Percentiles rank a stretch among this genome's conserved stretches.
Evolutionary conservation across 2,797 vertebrate species (phyloP).

Genomic region (Cynodonichthys magdalenae): DNA sequence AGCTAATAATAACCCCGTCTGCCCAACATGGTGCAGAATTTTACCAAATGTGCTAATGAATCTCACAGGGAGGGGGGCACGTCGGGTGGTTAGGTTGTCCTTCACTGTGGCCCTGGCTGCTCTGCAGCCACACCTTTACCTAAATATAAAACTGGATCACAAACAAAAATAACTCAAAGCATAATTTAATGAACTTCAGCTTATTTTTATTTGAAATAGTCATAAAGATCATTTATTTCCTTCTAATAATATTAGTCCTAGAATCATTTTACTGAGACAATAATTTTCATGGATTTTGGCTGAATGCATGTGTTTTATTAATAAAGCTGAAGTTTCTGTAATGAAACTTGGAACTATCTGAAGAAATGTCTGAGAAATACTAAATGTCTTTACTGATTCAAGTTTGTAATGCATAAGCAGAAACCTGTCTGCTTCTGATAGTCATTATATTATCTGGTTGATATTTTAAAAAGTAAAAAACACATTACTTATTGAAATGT

Average conservation of each 20-base stretch:
- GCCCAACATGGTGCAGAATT: background rate
- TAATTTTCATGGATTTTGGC: background rate
- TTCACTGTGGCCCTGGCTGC: background rate
- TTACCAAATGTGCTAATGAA: conserved; percentile 1
- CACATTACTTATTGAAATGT: no score
- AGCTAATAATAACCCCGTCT: background rate
- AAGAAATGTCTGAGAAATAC: background rate
- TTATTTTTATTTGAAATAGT: background rate
- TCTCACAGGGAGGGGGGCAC: background rate
- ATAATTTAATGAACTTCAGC: no score
- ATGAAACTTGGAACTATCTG: background rate
- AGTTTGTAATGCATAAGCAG: background rate
- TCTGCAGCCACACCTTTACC: background rate
- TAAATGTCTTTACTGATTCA: conserved; percentile 15
- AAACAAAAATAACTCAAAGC: background rate
- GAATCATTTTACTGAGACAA: background rate
- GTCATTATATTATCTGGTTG: background rate
- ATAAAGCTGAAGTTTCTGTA: background rate
- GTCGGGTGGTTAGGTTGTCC: background rate
- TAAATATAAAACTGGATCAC: background rate
- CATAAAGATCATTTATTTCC: conserved; percentile 4
- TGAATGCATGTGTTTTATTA: background rate
- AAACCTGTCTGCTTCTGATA: background rate
- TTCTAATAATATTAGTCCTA: background rate
- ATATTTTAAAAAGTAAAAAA: no score